These are phyloP conservation scores for Caenorhabditis japonica DNA, from an alignment of 2,888 invertebrate genomes.

Conservation along the genomic window DNA sequence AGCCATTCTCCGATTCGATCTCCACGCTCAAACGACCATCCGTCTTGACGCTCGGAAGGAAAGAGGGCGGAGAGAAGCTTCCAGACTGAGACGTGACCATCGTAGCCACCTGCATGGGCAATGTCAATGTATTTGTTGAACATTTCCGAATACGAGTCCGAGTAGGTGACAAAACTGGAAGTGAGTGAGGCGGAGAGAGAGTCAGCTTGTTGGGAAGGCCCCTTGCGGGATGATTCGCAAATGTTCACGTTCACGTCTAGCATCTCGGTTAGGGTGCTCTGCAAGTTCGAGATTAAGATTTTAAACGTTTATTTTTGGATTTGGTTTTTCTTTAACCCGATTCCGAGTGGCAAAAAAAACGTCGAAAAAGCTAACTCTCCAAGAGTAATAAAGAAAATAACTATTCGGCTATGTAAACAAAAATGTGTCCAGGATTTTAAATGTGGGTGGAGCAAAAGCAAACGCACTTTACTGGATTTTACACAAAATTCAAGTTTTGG, in stretches of 20 bases:
- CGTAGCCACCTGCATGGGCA: constrained; percentile 29
- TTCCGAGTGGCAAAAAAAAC: too few species aligned
- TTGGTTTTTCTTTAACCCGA: too few species aligned
- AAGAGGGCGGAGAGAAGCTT: constrained; percentile 55
- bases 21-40: constrained; percentile 56
- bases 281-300: too few species aligned
- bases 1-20: constrained; percentile 61
- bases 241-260: constrained; percentile 29
- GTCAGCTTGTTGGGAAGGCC: constrained; percentile 7
- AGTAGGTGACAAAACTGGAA: constrained; percentile 32
- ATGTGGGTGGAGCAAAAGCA: too few species aligned
- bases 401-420: too few species aligned
- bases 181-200: neutral
- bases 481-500: too few species aligned
- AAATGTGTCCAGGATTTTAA: too few species aligned
- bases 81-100: constrained; percentile 57
- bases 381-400: too few species aligned
- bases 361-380: too few species aligned
- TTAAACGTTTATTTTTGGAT: too few species aligned
- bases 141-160: constrained; percentile 20
- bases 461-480: too few species aligned
- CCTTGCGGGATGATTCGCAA: constrained; percentile 25
- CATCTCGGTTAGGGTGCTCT: constrained; percentile 26
- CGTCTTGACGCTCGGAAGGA: constrained; percentile 46
- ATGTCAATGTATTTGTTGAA: constrained; percentile 35